Evolutionary conservation across 2,113 vertebrate species (phyloP).

Genomic region (Clarias batrachus): DNA sequence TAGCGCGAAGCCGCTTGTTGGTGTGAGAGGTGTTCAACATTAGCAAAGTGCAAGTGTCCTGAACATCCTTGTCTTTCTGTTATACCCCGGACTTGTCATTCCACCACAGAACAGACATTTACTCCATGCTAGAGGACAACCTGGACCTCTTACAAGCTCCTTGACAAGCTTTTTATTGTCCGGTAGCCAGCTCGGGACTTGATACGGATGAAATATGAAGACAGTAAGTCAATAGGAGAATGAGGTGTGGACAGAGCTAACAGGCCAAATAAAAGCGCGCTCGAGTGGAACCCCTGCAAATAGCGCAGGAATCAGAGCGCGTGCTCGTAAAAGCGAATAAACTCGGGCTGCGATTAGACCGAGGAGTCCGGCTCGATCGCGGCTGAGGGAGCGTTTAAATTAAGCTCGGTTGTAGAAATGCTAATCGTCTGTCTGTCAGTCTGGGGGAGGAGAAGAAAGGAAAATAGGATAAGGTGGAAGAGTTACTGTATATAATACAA

Average conservation of each 20-base stretch:
- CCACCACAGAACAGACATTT: slow-evolving; percentile 42
- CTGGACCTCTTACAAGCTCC: slow-evolving; percentile 46
- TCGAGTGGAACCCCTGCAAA: slow-evolving; percentile 58
- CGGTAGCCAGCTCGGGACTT: slow-evolving; percentile 56
- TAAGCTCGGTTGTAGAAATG: slow-evolving; percentile 1
- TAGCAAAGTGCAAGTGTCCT: not conserved
- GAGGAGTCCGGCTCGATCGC: slow-evolving; percentile 40
- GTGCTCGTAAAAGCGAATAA: slow-evolving; percentile 63
- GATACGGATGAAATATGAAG: slow-evolving; percentile 64
- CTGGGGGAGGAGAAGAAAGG: not conserved
- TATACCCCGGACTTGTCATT: slow-evolving; percentile 15
- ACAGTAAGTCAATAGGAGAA: slow-evolving; percentile 68
- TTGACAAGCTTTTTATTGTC: slow-evolving; percentile 65
- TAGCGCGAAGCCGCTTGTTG: not conserved
- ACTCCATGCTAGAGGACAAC: slow-evolving; percentile 25
- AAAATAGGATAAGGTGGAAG: not conserved
- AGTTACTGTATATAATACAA: not conserved
- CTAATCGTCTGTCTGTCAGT: not conserved
- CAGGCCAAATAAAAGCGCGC: slow-evolving; percentile 56
- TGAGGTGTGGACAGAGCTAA: slow-evolving; percentile 59
- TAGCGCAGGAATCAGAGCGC: slow-evolving; percentile 50
- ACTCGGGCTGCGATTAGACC: slow-evolving; percentile 18
- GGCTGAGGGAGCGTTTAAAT: slow-evolving; percentile 12
- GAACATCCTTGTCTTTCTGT: not conserved
- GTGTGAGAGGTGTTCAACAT: not conserved